phyloP scores from a whole-genome alignment of 2,888 invertebrate species.

The Toxonevra muliebris region DNA sequence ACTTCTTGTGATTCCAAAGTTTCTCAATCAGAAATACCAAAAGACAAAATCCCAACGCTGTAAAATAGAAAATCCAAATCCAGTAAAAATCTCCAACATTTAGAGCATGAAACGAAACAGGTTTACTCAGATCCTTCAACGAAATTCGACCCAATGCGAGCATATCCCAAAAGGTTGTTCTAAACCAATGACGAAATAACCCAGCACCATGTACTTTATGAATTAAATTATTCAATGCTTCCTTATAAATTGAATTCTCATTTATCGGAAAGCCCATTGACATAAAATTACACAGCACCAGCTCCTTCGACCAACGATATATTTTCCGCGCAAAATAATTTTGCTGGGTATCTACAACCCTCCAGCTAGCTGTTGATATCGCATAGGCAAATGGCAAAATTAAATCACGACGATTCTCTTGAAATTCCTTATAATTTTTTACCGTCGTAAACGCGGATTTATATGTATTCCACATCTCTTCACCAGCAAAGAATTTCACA shows the following conservation, averaged over 20 bases:
- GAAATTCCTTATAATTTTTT: constrained; percentile 12
- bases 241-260: constrained; percentile 41
- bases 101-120: too few relatives aligned
- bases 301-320: constrained; percentile 16
- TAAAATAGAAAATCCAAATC: too few relatives aligned
- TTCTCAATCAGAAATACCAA: too few relatives aligned
- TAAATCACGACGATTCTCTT: constrained; percentile 13
- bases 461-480: constrained; percentile 11
- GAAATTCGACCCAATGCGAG: constrained; percentile 18
- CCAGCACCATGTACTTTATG: constrained; percentile 32
- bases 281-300: constrained; percentile 4
- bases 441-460: neutral
- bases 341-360: constrained; percentile 9
- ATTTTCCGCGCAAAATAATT: constrained; percentile 16
- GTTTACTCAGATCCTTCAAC: constrained; percentile 19
- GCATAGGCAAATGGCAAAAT: constrained; percentile 12
- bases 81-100: too few relatives aligned
- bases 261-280: constrained; percentile 9
- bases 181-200: constrained; percentile 38
- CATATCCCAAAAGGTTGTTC: constrained; percentile 34
- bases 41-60: too few relatives aligned
- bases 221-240: constrained; percentile 36
- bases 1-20: too few relatives aligned
- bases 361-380: constrained; percentile 6
- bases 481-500: constrained; percentile 9